phyloP scores from a whole-genome alignment of 1,140 invertebrate genomes.

The Danaus melanippus region DNA sequence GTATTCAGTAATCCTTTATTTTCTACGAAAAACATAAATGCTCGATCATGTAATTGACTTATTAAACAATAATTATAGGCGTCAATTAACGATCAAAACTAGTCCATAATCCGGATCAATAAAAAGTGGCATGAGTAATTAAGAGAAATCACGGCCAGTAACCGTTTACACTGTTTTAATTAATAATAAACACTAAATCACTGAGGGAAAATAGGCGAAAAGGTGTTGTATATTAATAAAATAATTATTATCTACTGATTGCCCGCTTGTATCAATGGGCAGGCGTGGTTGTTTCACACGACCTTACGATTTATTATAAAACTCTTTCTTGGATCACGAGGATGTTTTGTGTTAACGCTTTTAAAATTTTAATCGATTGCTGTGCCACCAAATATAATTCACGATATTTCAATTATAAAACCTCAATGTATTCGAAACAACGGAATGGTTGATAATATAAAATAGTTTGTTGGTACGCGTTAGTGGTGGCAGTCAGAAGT shows the following conservation, averaged over 20 bases:
- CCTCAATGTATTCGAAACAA: conserved; percentile 6
- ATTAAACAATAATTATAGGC: conserved; percentile 13
- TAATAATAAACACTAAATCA: conserved; percentile 46
- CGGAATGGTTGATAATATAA: background rate
- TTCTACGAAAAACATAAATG: too few species aligned
- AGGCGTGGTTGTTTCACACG: conserved; percentile 51
- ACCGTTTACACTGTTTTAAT: conserved; percentile 31
- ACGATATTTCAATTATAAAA: background rate
- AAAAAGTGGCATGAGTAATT: conserved; percentile 19
- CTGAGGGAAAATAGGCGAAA: conserved; percentile 34
- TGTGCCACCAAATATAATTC: background rate
- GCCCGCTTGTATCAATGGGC: conserved; percentile 32
- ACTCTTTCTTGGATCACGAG: conserved; percentile 9
- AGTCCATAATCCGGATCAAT: conserved; percentile 9
- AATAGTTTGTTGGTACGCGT: conserved; percentile 1
- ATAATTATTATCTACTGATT: conserved; percentile 51
- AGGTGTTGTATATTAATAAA: conserved; percentile 51
- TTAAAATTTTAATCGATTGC: conserved; percentile 11
- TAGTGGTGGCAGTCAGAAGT: conserved; percentile 28
- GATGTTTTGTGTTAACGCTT: too few species aligned
- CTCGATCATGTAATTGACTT: conserved; percentile 6
- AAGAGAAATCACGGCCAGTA: conserved; percentile 25
- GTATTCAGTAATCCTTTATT: too few species aligned
- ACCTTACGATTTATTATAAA: conserved; percentile 37
- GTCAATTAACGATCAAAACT: conserved; percentile 10